Evolutionary conservation across 1,140 invertebrate species (phyloP), one percentile per base, ranked within the genome.

Genomic region (Calycopis cecrops): DNA sequence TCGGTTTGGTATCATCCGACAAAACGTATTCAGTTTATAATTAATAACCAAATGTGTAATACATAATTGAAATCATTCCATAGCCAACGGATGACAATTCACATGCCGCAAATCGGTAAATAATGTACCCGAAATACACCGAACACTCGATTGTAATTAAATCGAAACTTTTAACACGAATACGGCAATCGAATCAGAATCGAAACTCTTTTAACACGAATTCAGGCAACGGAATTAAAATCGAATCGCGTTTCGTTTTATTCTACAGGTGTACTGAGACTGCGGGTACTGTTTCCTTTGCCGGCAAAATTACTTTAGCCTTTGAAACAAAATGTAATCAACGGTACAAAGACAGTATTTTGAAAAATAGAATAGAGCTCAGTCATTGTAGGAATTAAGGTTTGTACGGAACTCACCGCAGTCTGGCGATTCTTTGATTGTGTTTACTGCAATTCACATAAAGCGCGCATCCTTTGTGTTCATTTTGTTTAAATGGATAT

Each of bases 131-230:
- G 33, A 57, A 57, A 6, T 1, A 42, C 40, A 4, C 7, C 7
- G 6, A 12, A 8, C 12, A 16, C 17, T 17, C 12, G 40, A 42
- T 16, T 14, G n/a, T 42, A 28, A 28, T 28, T 28, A 28, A 28
- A 28, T 28, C 21, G 21, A 28, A 28, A 28, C 21, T 28, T 28
- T 28, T 48, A 50, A 55, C 58, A 47, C 49, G 50, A 48, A 44
- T 48, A 35, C 55, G 40, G 60, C 48, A 52, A 66, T 66, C 52
- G 57, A 62, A 66, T 58, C 52, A 48, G 14, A 58, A 52, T 62
- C 62, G 52, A 52, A 62, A 59, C 57, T 49, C 28, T 38, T 38
- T 38, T 12, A 38, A 38, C 12, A n/a, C 37, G 37, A 38, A n/a
- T 38, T 38, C 9, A 1, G 9, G 55, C 48, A 56, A 64, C 58